A percentile compares a stretch with the other conserved stretches of the same genome.
phyloP scores from a whole-genome alignment of 2,888 invertebrate genomes.

The Drosophila infuscata region DNA sequence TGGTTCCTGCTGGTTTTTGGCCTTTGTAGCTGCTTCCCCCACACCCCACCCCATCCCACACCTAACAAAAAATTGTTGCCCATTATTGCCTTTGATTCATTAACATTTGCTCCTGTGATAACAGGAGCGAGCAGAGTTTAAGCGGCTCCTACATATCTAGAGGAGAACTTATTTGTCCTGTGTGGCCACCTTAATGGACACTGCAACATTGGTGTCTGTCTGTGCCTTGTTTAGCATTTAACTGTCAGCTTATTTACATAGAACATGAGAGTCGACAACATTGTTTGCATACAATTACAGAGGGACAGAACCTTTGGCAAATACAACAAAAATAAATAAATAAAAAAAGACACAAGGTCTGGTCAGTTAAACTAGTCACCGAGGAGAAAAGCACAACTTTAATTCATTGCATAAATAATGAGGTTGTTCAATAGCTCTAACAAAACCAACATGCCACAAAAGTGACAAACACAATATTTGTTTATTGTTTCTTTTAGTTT shows the following conservation, averaged over 20 bases:
- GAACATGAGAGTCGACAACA: slow-evolving; percentile 73
- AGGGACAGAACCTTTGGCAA: slow-evolving; percentile 30
- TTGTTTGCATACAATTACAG: slow-evolving; percentile 80
- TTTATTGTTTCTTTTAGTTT: neutral
- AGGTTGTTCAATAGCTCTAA: slow-evolving; percentile 12
- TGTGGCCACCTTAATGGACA: slow-evolving; percentile 41
- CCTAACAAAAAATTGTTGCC: slow-evolving; percentile 39
- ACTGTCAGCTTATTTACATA: slow-evolving; percentile 77
- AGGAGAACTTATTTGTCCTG: slow-evolving; percentile 15
- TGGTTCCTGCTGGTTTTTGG: slow-evolving; percentile 32
- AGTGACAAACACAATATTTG: neutral
- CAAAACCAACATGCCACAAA: neutral
- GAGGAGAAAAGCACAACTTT: slow-evolving; percentile 13
- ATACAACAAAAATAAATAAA: neutral
- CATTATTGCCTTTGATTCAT: slow-evolving; percentile 74
- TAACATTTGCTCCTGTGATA: slow-evolving; percentile 64
- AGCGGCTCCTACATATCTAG: slow-evolving; percentile 5
- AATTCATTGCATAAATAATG: slow-evolving; percentile 22
- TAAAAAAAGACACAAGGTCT: neutral
- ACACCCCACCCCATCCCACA: neutral
- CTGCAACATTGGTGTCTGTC: slow-evolving; percentile 18
- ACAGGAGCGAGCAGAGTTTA: slow-evolving; percentile 21
- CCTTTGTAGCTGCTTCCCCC: slow-evolving; percentile 46
- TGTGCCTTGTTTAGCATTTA: slow-evolving; percentile 67
- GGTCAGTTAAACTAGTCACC: slow-evolving; percentile 9